Conservation (phyloP, 2,888 invertebrate genomes). For the Caenorhabditis zanzibari region DNA sequence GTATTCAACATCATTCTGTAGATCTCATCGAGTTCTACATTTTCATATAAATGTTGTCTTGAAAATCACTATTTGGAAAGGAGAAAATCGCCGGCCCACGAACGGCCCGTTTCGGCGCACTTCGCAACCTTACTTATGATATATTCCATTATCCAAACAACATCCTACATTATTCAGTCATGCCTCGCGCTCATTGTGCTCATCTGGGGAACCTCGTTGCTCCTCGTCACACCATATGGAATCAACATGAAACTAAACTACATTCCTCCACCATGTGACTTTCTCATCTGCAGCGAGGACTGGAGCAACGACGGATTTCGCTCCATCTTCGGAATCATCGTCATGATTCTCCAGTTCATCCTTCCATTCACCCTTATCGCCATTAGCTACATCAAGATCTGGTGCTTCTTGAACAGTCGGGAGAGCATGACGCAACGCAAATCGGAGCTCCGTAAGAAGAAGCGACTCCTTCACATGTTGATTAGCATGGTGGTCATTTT, state of each 20-base stretch:
- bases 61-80: background rate
- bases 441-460: constrained; percentile 66
- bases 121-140: too few relatives aligned
- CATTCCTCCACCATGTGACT: constrained; percentile 85
- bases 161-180: constrained; percentile 78
- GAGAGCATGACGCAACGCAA: constrained; percentile 61
- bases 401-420: constrained; percentile 84
- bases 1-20: too few relatives aligned
- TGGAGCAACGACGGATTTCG: constrained; percentile 91
- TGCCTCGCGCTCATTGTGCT: constrained; percentile 89
- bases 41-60: too few relatives aligned
- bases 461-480: constrained; percentile 96
- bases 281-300: constrained; percentile 86
- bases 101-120: too few relatives aligned
- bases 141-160: background rate
- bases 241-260: constrained; percentile 87
- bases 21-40: too few relatives aligned
- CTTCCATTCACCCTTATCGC: constrained; percentile 95
- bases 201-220: constrained; percentile 93
- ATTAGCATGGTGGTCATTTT: constrained; percentile 97
- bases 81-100: too few relatives aligned
- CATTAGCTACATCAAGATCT: constrained; percentile 95
- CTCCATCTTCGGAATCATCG: constrained; percentile 90
- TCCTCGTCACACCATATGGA: constrained; percentile 94
- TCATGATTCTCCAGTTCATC: constrained; percentile 93